Base-by-base conservation (phyloP, 2,888 invertebrate species). In the Callyntrura sp. region DNA sequence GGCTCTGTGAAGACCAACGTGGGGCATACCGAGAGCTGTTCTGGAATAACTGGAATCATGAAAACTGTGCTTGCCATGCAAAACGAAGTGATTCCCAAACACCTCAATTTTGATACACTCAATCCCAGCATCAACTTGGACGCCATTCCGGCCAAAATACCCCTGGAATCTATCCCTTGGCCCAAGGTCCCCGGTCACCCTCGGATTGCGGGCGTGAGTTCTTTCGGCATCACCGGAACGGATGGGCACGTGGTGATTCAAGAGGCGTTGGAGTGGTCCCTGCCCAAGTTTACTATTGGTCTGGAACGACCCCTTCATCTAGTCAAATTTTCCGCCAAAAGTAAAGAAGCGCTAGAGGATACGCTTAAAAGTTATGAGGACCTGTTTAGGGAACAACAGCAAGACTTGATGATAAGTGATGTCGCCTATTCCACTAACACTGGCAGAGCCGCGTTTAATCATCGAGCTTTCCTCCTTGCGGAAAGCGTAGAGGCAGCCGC, bases 1-100 rank as follows among this genome's bases (percentile, higher is more conserved):
- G 91, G 90, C 0, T 91, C 91, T 0, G 91, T 91, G 11, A 91
- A 91, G 55, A 91, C 91, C 0, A 91, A 91, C 55, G 73, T 91
- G 17, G 91, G 91, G 20, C 91, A 91, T 55, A 91, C 91, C 0
- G 87, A 86, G 48, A 43, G 76, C 17, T 48, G 86, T 35, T 83
- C 78, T 9, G 83, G 78, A 55, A 85, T 91, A 8, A 83, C 91
- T 0, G 91, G 91, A 11, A 62, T 92, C 9, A 90, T 92, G 8
- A 92, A 92, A 78, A 88, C 89, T 0, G 12, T 92, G 8, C 35
- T 92, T 9, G 43, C 90, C 0, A 82, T 92, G 82, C 60, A 90
- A 45, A 20, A 91, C 48, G 85, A 91, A 23, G 25, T 79, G 0
- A 90, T 92, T 73, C 92, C 92, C 11, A 87, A 87, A 5, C 92